Evolutionary conservation across 2,797 vertebrate species (phyloP).

Genomic region (Clarias pachynema): DNA sequence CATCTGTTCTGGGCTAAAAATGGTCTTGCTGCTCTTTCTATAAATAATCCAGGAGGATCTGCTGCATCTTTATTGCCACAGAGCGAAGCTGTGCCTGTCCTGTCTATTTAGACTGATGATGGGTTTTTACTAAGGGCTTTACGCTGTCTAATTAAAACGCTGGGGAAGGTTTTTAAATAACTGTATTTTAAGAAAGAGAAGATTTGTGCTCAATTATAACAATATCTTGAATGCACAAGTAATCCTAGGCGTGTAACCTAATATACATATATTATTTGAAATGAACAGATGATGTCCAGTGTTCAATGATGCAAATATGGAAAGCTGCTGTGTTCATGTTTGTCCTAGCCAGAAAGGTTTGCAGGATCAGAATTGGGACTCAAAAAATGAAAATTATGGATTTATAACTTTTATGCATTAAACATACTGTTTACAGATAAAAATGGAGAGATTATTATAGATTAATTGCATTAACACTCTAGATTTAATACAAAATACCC

Average conservation of each 20-base stretch:
- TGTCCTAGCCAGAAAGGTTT: neutral
- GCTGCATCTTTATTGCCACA: constrained; percentile 45
- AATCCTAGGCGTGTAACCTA: neutral
- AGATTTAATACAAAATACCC: no score
- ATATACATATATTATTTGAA: neutral
- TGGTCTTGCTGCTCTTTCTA: constrained; percentile 43
- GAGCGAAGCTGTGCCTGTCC: constrained; percentile 25
- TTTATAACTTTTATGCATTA: neutral
- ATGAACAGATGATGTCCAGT: neutral
- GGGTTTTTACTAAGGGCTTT: neutral
- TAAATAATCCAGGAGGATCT: constrained; percentile 52
- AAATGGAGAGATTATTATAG: neutral
- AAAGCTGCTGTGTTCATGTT: neutral
- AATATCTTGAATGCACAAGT: neutral
- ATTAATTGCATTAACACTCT: no score
- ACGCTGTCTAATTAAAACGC: constrained; percentile 6
- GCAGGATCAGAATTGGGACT: neutral
- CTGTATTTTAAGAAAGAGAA: neutral
- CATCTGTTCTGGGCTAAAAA: constrained; percentile 44
- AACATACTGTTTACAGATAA: neutral
- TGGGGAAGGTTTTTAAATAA: neutral
- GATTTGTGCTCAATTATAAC: neutral
- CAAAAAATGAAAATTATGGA: neutral
- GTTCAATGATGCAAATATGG: neutral
- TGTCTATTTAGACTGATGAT: constrained; percentile 24